Conservation (phyloP, 2,113 vertebrate species). For the Brienomyrus longianalis region DNA sequence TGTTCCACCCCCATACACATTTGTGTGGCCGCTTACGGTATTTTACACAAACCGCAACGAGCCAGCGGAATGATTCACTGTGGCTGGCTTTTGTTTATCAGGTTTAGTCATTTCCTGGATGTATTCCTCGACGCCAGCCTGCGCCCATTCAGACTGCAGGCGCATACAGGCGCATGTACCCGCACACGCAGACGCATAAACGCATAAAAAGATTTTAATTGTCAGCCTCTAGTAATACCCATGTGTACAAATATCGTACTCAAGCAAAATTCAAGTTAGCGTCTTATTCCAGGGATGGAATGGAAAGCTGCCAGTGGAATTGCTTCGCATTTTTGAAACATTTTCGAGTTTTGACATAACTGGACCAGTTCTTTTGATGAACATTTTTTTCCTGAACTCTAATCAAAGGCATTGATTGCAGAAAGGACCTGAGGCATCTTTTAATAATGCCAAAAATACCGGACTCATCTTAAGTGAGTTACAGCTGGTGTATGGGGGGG, state of each 20-base stretch:
- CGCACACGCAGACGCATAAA: not conserved
- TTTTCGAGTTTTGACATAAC: not conserved
- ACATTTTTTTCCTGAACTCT: not conserved
- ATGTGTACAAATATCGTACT: not conserved
- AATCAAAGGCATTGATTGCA: not conserved
- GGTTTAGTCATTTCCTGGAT: conserved; percentile 22
- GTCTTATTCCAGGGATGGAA: not conserved
- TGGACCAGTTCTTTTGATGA: not conserved
- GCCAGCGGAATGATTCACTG: conserved; percentile 7
- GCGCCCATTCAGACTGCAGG: not conserved
- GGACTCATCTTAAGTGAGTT: not conserved
- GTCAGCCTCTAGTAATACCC: not conserved
- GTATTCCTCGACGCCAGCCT: not conserved
- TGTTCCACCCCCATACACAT: not conserved
- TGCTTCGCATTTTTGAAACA: not conserved
- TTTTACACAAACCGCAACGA: not conserved
- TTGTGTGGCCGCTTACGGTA: not conserved
- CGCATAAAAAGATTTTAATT: not conserved
- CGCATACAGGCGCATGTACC: not conserved
- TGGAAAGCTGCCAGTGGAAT: too few species aligned
- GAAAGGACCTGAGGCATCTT: not conserved
- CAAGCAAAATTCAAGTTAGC: not conserved
- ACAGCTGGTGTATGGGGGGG: not conserved
- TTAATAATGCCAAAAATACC: not conserved
- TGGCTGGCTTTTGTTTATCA: conserved; percentile 20